A percentile compares a stretch with the other conserved stretches of the same genome.
These are phyloP conservation scores for Hydrozoanthus gracilis DNA, from an alignment of 92 coral and sea anemone species.

Conservation along the genomic window DNA sequence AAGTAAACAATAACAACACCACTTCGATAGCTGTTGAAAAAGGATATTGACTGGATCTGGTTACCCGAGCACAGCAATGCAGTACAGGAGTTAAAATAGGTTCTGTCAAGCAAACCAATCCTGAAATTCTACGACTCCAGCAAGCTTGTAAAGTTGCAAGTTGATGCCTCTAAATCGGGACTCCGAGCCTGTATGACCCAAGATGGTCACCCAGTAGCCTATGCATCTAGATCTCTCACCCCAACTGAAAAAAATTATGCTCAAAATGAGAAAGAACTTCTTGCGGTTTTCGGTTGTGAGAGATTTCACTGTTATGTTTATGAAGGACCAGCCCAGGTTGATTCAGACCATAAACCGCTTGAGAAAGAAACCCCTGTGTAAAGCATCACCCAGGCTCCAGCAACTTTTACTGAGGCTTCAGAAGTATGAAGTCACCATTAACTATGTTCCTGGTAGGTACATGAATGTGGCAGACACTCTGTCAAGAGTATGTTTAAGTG, in stretches of 20 bases:
- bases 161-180: constrained; percentile 34
- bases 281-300: constrained; percentile 46
- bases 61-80: not conserved
- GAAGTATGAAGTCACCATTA: constrained; percentile 36
- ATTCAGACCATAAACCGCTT: constrained; percentile 46
- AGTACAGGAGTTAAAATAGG: constrained; percentile 21
- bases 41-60: constrained; percentile 4
- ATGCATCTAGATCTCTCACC: constrained; percentile 23
- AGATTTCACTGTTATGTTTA: constrained; percentile 40
- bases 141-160: too few species aligned
- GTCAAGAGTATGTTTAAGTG: constrained; percentile 41
- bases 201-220: constrained; percentile 45
- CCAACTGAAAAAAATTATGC: constrained; percentile 34
- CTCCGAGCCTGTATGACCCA: constrained; percentile 31
- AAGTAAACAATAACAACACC: not conserved
- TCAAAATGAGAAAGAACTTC: not conserved
- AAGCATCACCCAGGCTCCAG: constrained; percentile 42
- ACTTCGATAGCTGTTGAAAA: constrained; percentile 24
- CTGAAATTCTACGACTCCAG: not conserved
- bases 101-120: constrained; percentile 29
- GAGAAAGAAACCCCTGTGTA: constrained; percentile 5
- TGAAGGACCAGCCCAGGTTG: constrained; percentile 24
- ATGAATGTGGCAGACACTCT: constrained; percentile 56
- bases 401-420: constrained; percentile 5
- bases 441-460: constrained; percentile 55